Conservation (phyloP, 2,888 invertebrate species). For the Drosophila ustulata region DNA sequence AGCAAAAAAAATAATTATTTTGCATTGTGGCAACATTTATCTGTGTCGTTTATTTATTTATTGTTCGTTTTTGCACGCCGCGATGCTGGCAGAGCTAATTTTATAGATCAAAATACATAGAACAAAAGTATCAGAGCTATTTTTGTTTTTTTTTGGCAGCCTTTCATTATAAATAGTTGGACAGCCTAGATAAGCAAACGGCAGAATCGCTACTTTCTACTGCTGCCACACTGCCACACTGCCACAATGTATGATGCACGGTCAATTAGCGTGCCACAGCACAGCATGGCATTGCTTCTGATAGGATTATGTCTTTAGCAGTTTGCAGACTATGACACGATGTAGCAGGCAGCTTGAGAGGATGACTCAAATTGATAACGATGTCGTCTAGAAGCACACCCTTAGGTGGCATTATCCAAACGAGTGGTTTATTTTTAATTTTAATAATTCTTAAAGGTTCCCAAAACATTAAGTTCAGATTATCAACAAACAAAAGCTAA, state of each 20-base stretch:
- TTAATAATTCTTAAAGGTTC: no score
- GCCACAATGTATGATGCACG: background rate
- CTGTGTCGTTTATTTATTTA: slow-evolving; percentile 21
- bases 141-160: slow-evolving; percentile 74
- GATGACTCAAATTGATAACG: no score
- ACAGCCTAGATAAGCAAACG: slow-evolving; percentile 66
- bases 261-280: slow-evolving; percentile 1
- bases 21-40: slow-evolving; percentile 44
- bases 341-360: no score
- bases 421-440: no score
- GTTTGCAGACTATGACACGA: background rate
- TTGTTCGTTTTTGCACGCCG: background rate
- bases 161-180: slow-evolving; percentile 76
- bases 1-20: slow-evolving; percentile 38
- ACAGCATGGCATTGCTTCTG: background rate
- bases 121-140: slow-evolving; percentile 56
- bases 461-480: no score
- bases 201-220: slow-evolving; percentile 41
- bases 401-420: no score
- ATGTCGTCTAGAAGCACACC: no score
- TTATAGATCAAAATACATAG: slow-evolving; percentile 53
- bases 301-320: background rate
- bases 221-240: background rate
- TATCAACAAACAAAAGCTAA: no score
- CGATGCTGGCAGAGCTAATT: slow-evolving; percentile 45